phyloP scores from a whole-genome alignment of 2,888 invertebrate species.

The Mayetiola destructor region DNA sequence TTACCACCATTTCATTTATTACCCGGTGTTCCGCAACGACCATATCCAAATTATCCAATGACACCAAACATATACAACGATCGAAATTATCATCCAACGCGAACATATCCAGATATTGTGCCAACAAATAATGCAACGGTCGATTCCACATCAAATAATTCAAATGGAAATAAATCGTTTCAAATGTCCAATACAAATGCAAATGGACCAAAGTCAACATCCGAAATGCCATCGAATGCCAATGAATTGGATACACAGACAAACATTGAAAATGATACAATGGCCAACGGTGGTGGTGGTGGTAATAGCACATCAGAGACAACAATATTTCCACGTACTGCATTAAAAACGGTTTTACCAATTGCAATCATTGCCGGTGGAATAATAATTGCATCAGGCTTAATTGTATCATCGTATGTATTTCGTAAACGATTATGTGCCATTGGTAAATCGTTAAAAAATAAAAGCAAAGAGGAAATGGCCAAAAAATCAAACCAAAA shows the following conservation, averaged over 20 bases:
- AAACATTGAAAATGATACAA: background rate
- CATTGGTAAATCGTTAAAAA: constrained; percentile 42
- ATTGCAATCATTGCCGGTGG: constrained; percentile 50
- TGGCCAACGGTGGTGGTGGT: background rate
- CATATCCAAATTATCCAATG: background rate
- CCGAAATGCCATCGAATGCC: background rate
- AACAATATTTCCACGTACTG: background rate
- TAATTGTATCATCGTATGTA: constrained; percentile 44
- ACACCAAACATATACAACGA: constrained; percentile 21
- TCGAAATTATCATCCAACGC: constrained; percentile 31
- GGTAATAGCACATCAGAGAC: background rate
- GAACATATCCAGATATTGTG: constrained; percentile 24
- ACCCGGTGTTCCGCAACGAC: constrained; percentile 28
- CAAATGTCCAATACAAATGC: background rate
- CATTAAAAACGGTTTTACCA: constrained; percentile 51
- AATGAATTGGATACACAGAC: background rate
- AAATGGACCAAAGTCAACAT: background rate
- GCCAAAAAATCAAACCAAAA: constrained; percentile 40
- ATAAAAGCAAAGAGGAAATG: constrained; percentile 55
- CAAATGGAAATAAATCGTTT: constrained; percentile 21
- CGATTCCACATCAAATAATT: constrained; percentile 30
- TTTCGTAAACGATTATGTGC: constrained; percentile 56
- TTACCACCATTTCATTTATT: constrained; percentile 31
- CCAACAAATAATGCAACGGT: constrained; percentile 27
- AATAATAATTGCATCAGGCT: constrained; percentile 50